Evolutionary conservation across 2,113 vertebrate species (phyloP).

Genomic region (Argyrosomus japonicus): DNA sequence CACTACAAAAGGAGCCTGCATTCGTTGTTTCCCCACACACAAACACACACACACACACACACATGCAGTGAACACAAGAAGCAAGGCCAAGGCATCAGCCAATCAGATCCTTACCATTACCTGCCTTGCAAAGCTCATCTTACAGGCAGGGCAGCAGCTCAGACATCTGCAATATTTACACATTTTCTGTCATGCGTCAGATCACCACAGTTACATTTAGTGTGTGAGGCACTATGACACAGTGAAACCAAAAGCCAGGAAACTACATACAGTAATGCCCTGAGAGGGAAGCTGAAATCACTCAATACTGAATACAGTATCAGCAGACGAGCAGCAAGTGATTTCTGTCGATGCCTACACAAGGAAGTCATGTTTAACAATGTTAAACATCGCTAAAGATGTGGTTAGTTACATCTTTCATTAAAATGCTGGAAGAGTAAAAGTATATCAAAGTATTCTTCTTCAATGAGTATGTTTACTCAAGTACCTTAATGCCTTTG

Average conservation of each 20-base stretch:
- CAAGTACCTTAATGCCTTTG: neutral
- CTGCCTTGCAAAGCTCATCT: conserved; percentile 90
- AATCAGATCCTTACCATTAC: conserved; percentile 93
- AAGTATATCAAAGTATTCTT: too few relatives aligned
- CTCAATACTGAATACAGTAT: conserved; percentile 38
- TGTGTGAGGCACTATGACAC: conserved; percentile 51
- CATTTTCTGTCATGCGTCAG: conserved; percentile 89
- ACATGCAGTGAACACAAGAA: conserved; percentile 64
- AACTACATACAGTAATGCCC: conserved; percentile 39
- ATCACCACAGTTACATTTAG: conserved; percentile 69
- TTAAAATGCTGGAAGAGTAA: neutral
- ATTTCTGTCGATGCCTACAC: conserved; percentile 13
- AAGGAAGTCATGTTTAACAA: neutral
- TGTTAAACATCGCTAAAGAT: neutral
- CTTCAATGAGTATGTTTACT: too few relatives aligned
- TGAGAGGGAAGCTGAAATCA: conserved; percentile 54
- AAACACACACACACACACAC: neutral
- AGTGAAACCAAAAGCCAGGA: conserved; percentile 68
- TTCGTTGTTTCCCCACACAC: neutral
- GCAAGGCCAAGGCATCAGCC: conserved; percentile 73
- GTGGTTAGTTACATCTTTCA: neutral
- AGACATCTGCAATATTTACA: conserved; percentile 97
- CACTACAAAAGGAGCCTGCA: neutral
- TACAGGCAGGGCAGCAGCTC: conserved; percentile 91
- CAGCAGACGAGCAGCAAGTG: conserved; percentile 21